Percentiles rank a stretch among this genome's conserved stretches.
phyloP scores from a whole-genome alignment of 2,888 invertebrate genomes.

The Drosophila peninsularis region DNA sequence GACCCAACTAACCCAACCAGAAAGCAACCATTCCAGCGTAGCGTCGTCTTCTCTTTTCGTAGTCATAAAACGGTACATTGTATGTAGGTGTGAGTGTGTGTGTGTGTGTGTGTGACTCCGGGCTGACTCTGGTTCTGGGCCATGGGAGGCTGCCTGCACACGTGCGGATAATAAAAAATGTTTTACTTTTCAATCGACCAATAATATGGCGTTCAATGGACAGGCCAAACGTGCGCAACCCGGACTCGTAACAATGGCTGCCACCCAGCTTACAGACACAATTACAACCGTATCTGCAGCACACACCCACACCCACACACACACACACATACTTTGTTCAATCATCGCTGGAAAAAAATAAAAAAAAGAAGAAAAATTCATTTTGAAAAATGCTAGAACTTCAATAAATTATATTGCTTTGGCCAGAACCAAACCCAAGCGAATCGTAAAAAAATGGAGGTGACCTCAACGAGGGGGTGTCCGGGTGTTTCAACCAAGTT shows the following conservation, averaged over 20 bases:
- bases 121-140: background rate
- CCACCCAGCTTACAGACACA: slow-evolving; percentile 27
- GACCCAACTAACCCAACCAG: slow-evolving; percentile 38
- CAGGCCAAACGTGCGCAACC: slow-evolving; percentile 73
- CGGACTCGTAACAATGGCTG: slow-evolving; percentile 55
- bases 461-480: slow-evolving; percentile 34
- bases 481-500: slow-evolving; percentile 39
- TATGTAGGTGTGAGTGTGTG: slow-evolving; percentile 9
- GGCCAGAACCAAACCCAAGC: slow-evolving; percentile 34
- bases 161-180: slow-evolving; percentile 80
- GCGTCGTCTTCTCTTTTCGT: slow-evolving; percentile 30
- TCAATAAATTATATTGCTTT: slow-evolving; percentile 78
- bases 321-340: slow-evolving; percentile 59
- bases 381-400: slow-evolving; percentile 79
- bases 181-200: slow-evolving; percentile 82
- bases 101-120: slow-evolving; percentile 17
- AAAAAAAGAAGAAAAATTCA: slow-evolving; percentile 73
- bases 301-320: background rate
- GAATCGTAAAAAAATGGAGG: slow-evolving; percentile 53
- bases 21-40: slow-evolving; percentile 19
- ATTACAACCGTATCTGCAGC: slow-evolving; percentile 15
- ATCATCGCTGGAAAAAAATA: slow-evolving; percentile 69
- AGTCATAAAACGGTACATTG: slow-evolving; percentile 70
- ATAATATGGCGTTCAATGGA: slow-evolving; percentile 80
- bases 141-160: slow-evolving; percentile 66